Base-by-base conservation (phyloP, 1,140 invertebrate genomes). In the Pararge aegeria region DNA sequence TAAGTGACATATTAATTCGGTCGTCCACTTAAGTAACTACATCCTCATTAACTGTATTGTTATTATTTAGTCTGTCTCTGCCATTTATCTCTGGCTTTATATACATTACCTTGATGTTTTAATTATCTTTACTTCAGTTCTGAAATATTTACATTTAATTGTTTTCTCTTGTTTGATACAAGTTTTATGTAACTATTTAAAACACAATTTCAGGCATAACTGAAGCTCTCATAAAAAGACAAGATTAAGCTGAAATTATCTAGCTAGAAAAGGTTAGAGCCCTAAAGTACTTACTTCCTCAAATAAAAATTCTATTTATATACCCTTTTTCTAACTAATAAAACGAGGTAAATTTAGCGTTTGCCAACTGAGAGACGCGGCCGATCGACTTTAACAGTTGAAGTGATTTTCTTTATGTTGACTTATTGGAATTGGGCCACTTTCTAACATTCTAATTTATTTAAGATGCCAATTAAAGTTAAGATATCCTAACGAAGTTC, bases 21-120 rank as follows among this genome's bases (percentile, higher is more conserved):
- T 46, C 53, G 74, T 66, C 64, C 64, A 70, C 64, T 77, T 82
- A 86, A 88, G 83, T 82, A 88, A 79, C 38, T 51, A 83, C 82
- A 82, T 88, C 85, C 85, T 88, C 80, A 86, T 88, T 86, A 88
- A 72, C 18, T 55, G 64, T 71, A 78, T 73, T 73, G 72, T 75
- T 81, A 80, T 80, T 78, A 80, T 70, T 77, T 80, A 78, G 73
- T 63, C 71, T 72, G 67, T 70, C 66, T 64, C 52, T 52, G 38
- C 68, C 73, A 73, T 65, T 78, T 53, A 69, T 49, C 44, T 20
- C 20, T 21, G 10, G 10, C 16, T 15, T 38, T 15, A 16, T 15
- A 10, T 42, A 5, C 5, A 5, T 46, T 21, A 46, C 44, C 44
- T 46, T 46, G 12, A 5, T 46, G 18, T 42, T 18, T 18, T 42